Evolutionary conservation across 2,888 invertebrate genomes (phyloP).

Genomic region (Erebia aethiops): DNA sequence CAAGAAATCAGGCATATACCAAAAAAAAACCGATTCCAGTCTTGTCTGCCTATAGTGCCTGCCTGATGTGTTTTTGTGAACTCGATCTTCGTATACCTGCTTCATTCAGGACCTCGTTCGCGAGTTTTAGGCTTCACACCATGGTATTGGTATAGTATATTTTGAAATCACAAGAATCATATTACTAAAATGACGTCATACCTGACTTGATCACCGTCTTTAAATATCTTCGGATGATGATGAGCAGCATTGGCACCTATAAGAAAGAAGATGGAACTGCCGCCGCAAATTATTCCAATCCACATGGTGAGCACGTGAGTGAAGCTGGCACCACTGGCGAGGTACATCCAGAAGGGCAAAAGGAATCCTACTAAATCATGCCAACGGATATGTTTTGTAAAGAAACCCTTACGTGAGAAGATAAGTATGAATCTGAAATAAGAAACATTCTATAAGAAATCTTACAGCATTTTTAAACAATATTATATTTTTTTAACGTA

Average conservation of each 20-base stretch:
- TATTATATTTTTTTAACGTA: background rate
- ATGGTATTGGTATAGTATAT: no score
- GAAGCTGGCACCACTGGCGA: constrained; percentile 57
- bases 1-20: no score
- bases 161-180: no score
- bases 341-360: constrained; percentile 72
- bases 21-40: no score
- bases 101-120: no score
- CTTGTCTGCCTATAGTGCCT: no score
- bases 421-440: constrained; percentile 52
- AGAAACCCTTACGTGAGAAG: constrained; percentile 57
- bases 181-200: constrained; percentile 50
- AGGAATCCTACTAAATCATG: constrained; percentile 64
- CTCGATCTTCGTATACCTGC: no score
- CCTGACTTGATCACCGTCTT: constrained; percentile 89
- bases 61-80: no score
- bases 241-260: constrained; percentile 90
- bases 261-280: constrained; percentile 84
- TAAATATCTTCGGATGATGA: constrained; percentile 91
- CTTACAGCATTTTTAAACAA: no score
- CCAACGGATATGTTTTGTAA: constrained; percentile 60
- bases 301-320: constrained; percentile 74
- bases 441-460: no score
- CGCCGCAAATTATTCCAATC: constrained; percentile 80
- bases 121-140: no score